Base-by-base conservation (phyloP, 2,888 invertebrate species). In the Zygaena filipendulae region DNA sequence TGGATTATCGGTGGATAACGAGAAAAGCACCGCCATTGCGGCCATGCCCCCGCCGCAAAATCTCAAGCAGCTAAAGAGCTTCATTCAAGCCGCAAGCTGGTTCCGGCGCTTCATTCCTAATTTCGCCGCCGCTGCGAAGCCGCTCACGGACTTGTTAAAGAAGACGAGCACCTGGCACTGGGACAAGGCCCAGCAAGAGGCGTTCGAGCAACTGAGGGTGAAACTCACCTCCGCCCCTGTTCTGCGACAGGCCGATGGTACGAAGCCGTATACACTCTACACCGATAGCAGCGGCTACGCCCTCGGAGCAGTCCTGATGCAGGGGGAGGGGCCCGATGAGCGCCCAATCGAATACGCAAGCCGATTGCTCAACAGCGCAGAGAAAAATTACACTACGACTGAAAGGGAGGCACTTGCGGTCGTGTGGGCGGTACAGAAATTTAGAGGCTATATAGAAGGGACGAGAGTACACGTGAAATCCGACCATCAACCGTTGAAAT, bases 401-500 rank as follows among this genome's bases (percentile, higher is more conserved):
- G 69, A 75, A 31, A 42, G 59, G 7, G 75, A 77, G 18, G 48
- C 48, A 0, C 30, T 47, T 0, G 42, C 44, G 2, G 43, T 43
- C 0, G 40, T 44, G 1, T 48, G 43, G 46, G 43, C 45, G 3
- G 36, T 45, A 1, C 29, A 30, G 1, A 31, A 31, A 7, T 47
- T 43, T 21, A 21, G 45, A 2, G 39, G 59, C 40, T 35, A 43
- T 60, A 32, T 47, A 55, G 29, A 63, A 46, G 24, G n/a, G 43
- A 54, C 21, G 67, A 55, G 66, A 46, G 43, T 12, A 39, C 51
- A 38, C 38, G 42, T 75, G 1, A 33, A 42, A 3, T 63, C 56
- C 1, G 72, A 74, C 38, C 75, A 72, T 35, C 59, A 60, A 37
- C 61, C 74, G 0, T 42, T 82, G 5, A 47, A 47, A 27, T 75